Base-by-base conservation (phyloP, 2,113 vertebrate species). In the Salvelinus namaycush region DNA sequence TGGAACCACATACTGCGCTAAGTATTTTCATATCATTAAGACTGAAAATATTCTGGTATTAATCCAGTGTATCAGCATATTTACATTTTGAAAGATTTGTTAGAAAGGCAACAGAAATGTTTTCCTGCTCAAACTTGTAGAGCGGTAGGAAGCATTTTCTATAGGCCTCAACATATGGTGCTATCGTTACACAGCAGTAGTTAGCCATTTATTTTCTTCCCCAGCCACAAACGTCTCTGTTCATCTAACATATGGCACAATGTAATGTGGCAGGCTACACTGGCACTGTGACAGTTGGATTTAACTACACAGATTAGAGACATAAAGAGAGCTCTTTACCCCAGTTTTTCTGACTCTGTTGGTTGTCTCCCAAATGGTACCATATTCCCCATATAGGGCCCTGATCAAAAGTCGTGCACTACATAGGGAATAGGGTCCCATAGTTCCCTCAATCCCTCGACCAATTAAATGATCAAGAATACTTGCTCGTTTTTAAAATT, bases 161-260 rank as follows among this genome's bases (percentile, higher is more conserved):
- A 54, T 48, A 54, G 72, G 18, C 72, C 51, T 64, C 11, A 34
- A 64, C 54, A 73, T 27, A 16, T 24, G 20, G 57, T 24, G 22
- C 60, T 3, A n/a, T 48, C 14, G 24, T 39, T 24, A 73, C 57
- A 65, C n/a, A 66, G 73, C 44, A 26, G 60, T 49, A 66, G 62
- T 65, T 74, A 51, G 16, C 39, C n/a, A 67, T 48, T 49, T 67
- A 51, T 49, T 66, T 67, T 74, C 64, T 48, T 74, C 20, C 60
- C 22, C 51, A 26, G 49, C 9, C 68, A 48, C 22, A 67, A 74
- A 74, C 59, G 1, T 2, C 60, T 74, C 62, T 64, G 72, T 65
- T 65, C 31, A 14, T 62, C 34, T 39, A 44, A 62, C 57, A 39
- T 74, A 44, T 22, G 20, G 72, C 20, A 20, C 29, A 44, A 66